These are phyloP conservation scores for Trinectes maculatus DNA, from an alignment of 2,113 vertebrate genomes.

Conservation along the genomic window DNA sequence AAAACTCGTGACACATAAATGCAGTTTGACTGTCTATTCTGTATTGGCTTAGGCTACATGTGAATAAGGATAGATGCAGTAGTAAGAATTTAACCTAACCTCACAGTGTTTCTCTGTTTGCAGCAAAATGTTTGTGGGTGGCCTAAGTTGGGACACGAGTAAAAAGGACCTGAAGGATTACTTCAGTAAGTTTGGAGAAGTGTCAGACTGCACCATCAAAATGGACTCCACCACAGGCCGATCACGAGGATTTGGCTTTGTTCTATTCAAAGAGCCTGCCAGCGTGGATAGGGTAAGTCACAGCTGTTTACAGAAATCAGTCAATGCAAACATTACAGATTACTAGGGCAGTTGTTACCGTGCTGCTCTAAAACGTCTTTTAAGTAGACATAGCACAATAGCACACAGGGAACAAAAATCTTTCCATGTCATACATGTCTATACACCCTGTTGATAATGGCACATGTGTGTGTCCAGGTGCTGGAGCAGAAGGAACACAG, in stretches of 20 bases:
- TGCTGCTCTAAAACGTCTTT: too few species aligned
- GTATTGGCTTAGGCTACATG: too few species aligned
- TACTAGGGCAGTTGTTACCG: too few species aligned
- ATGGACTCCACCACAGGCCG: constrained; percentile 96
- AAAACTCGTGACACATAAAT: too few species aligned
- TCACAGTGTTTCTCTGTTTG: not conserved
- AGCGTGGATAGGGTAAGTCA: constrained; percentile 95
- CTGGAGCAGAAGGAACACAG: constrained; percentile 95
- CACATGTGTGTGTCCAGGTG: constrained; percentile 79
- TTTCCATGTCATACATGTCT: too few species aligned
- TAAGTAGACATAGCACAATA: too few species aligned
- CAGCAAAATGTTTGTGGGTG: constrained; percentile 99
- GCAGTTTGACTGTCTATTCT: too few species aligned
- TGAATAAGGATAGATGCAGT: not conserved
- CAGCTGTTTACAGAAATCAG: too few species aligned
- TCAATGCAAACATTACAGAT: too few species aligned
- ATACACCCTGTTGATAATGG: not conserved
- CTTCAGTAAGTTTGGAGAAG: constrained; percentile 97
- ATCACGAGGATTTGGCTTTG: constrained; percentile 97
- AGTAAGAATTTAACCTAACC: not conserved
- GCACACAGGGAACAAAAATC: too few species aligned
- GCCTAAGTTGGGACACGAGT: constrained; percentile 99
- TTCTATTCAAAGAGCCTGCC: constrained; percentile 93
- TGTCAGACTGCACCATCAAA: constrained; percentile 98
- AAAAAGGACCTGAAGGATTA: constrained; percentile 99